Evolutionary conservation across 2,888 invertebrate genomes (phyloP), one percentile per base, ranked within the genome.

Genomic region (Lasioglossum calceatum): DNA sequence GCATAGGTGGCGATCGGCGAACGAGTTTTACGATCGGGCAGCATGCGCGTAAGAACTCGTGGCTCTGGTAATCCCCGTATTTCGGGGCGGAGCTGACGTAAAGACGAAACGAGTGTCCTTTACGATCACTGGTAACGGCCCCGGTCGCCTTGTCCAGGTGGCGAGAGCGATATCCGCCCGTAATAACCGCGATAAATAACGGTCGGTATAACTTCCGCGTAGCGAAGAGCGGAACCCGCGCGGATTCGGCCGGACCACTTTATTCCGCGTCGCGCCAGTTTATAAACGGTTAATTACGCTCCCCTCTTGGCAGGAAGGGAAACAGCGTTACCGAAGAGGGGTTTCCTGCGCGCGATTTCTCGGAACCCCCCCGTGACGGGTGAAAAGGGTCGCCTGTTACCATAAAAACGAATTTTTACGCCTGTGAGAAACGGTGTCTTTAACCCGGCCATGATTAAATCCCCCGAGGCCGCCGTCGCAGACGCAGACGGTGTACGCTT

Each of bases 131-230:
- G 87, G 87, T 10, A 89, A 79, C 39, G 89, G n/a, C 58, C 27
- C 27, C 47, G 71, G 81, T 54, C 44, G 85, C 78, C 83, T 82
- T 84, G 84, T 87, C 71, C 83, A 84, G 67, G 61, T 70, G 79
- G 77, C 67, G 71, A 75, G 71, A 75, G 71, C 81, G 74, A 79
- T 80, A 80, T 79, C 80, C 79, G 50, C 61, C 36, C 78, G 87
- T 78, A 80, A 85, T 85, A 87, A 89, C 64, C 70, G 44, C 54
- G 89, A 87, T 84, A 85, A 89, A 85, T 82, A 89, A 85, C 77
- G 47, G 54, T 16, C 42, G 86, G 27, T 32, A 81, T 84, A 89
- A 86, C 74, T 79, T 82, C 76, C 64, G 64, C n/a, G 54, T 36
- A 80, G 74, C 67, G 54, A 42, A 54, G 74, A 74, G 75, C 72